Base-by-base conservation (phyloP, 1,140 invertebrate genomes). In the Lepidostoma basale region DNA sequence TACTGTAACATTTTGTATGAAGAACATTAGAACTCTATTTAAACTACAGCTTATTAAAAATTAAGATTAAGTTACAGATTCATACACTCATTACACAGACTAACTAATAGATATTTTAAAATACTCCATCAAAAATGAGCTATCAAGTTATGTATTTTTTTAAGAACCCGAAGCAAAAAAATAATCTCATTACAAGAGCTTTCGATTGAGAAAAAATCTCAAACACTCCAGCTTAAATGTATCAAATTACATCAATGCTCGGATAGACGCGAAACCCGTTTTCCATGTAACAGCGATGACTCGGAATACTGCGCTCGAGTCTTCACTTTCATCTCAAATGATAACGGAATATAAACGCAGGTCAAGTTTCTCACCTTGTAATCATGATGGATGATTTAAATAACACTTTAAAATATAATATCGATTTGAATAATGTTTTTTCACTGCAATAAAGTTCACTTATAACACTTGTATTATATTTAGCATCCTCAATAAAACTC, bases 351-450 rank as follows among this genome's bases (percentile, higher is more conserved):
- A 60, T 26, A 42, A 58, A 18, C 36, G 26, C 14, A 22, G 36
- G 39, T 39, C 25, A 60, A 44, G 9, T 45, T 45, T 62, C 59
- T 62, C 42, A 62, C 59, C 59, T 62, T 6, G 59, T 62, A 30
- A 62, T 62, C 59, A 62, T 62, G 40, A 20, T 47, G 14, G 42
- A 44, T 25, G 42, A 44, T 62, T 44, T 28, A 45, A 44, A 26
- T 36, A 44, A 62, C 42, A 62, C 56, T 59, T 22, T 30, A 28
- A 45, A 62, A 62, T 45, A 62, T 44, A 62, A 23, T 3, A 52
- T 8, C n/a, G n/a, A n/a, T n/a, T n/a, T 22, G 25, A 52, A 36
- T 12, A 36, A 36, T 30, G 59, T 62, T 22, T 22, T 23, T 62
- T 3, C 59, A 62, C 59, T 30, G 14, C 23, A 56, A 56, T 39